A percentile compares a stretch with the other conserved stretches of the same genome.
phyloP scores from a whole-genome alignment of 2,797 vertebrate species.

The Knipowitschia caucasica region DNA sequence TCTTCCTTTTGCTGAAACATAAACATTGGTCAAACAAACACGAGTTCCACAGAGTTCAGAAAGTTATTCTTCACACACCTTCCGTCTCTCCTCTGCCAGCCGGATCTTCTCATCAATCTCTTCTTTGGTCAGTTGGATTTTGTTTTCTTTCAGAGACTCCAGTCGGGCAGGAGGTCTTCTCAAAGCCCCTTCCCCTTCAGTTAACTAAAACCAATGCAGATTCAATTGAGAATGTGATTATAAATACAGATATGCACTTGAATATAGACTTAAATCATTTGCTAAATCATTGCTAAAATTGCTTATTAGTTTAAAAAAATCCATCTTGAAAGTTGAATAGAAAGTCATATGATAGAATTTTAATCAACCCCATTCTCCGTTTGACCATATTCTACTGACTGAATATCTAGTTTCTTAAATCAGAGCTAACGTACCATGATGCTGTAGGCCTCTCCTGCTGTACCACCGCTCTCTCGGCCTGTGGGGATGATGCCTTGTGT shows the following conservation, averaged over 20 bases:
- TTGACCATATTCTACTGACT: too few species aligned
- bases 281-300: not conserved
- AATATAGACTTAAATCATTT: not conserved
- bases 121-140: slow-evolving; percentile 63
- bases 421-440: slow-evolving; percentile 69
- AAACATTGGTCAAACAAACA: not conserved
- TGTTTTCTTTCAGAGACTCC: slow-evolving; percentile 76
- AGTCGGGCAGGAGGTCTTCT: slow-evolving; percentile 77
- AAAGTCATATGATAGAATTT: too few species aligned
- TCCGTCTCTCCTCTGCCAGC: slow-evolving; percentile 68
- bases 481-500: slow-evolving; percentile 82
- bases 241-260: not conserved
- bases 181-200: slow-evolving; percentile 44
- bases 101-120: slow-evolving; percentile 76
- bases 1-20: slow-evolving; percentile 71
- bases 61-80: slow-evolving; percentile 47
- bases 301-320: too few species aligned
- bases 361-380: too few species aligned
- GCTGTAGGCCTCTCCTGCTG: slow-evolving; percentile 71
- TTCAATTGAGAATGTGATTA: slow-evolving; percentile 3
- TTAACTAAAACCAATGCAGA: slow-evolving; percentile 61
- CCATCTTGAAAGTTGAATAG: too few species aligned
- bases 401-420: too few species aligned
- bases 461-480: slow-evolving; percentile 46
- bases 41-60: not conserved